Conservation (phyloP, 2,113 vertebrate species). For the Varanus komodoensis region DNA sequence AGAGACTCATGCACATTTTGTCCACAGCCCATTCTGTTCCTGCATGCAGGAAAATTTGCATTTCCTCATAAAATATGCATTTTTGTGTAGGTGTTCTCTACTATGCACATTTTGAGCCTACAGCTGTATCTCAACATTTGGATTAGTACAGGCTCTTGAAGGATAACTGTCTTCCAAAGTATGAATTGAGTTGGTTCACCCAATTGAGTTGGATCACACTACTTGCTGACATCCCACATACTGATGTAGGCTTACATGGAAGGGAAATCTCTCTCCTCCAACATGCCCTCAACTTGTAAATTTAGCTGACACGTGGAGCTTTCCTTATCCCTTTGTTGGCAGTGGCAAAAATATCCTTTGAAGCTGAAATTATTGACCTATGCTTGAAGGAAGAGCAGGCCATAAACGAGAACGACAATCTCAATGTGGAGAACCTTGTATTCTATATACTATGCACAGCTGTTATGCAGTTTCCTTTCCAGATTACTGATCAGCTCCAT, state of each 20-base stretch:
- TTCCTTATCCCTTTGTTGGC: not conserved
- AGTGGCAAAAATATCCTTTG: not conserved
- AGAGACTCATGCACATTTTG: not conserved
- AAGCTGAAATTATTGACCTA: not conserved
- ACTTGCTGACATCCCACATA: no score
- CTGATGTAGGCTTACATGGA: not conserved
- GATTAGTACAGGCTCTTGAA: not conserved
- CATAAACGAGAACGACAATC: not conserved
- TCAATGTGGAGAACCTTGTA: no score
- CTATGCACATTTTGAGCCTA: not conserved
- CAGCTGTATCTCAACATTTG: not conserved
- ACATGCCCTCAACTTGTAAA: not conserved
- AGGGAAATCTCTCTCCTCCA: not conserved
- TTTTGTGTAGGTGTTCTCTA: not conserved
- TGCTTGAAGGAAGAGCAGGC: not conserved
- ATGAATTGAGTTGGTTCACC: no score
- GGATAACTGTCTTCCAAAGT: no score
- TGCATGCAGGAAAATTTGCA: not conserved
- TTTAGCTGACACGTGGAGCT: not conserved
- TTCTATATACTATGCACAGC: no score
- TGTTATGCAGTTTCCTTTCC: no score
- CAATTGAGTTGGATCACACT: no score
- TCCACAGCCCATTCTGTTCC: not conserved
- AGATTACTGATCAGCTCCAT: no score
- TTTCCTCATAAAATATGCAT: not conserved